Base-by-base conservation (phyloP, 2,113 vertebrate genomes). In the Monopterus albus region DNA sequence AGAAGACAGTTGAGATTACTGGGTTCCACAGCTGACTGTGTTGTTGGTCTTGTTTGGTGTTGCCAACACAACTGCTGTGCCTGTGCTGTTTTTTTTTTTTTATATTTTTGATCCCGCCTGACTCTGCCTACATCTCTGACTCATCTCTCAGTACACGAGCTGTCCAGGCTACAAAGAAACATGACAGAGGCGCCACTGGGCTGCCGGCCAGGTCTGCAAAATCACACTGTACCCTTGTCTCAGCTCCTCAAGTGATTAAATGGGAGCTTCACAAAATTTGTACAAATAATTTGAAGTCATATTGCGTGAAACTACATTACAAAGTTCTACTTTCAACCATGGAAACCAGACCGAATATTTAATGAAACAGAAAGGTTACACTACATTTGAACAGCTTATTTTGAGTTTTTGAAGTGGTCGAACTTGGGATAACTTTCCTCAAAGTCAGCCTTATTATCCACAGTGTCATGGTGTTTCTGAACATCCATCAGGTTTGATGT, bases 121-220 rank as follows among this genome's bases (percentile, higher is more conserved):
- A 64, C 50, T 71, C 33, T 65, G n/a, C 68, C 72, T 55, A 56
- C 65, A 72, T 58, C 26, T 75, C 60, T 69, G 70, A 82, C 77
- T 75, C 74, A 84, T 79, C 71, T 53, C 46, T 56, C 57, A 23
- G 12, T 55, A n/a, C 18, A 38, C 56, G 53, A 43, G 17, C 42
- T 71, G 71, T 58, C 72, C 70, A 56, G 26, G 18, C 51, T 63
- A 51, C 29, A 26, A 40, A 72, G 72, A 61, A 31, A 47, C 58
- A 61, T 73, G 55, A 52, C 65, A 14, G 83, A 46, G 39, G 40
- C 58, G 63, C 64, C 31, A 52, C 47, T 50, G 52, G 69, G 70
- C 73, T 36, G 14, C 28, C 4, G 6, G 66, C 68, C 61, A 72
- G 53, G 38, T 62, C 47, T 14, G 8, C 31, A 64, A 62, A 77